Conservation (phyloP, 35 echinoderm and acorn worm genomes). For the Apostichopus japonicus region DNA sequence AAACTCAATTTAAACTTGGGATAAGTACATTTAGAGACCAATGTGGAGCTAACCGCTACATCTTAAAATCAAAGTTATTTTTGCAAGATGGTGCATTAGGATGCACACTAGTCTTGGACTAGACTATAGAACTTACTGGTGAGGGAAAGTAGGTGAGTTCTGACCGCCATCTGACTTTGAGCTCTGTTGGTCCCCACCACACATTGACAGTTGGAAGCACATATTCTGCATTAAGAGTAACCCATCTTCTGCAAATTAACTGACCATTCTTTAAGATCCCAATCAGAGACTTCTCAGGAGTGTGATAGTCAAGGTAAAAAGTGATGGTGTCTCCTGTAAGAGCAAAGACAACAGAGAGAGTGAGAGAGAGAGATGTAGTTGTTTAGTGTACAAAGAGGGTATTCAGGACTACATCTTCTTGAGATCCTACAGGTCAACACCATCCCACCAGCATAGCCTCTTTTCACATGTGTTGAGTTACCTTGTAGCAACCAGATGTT, state of each 20-base stretch:
- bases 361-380: neutral
- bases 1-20: too few relatives aligned
- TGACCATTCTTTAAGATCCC: constrained; percentile 80
- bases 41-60: too few relatives aligned
- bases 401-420: too few relatives aligned
- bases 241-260: constrained; percentile 84
- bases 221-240: constrained; percentile 61
- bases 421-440: too few relatives aligned
- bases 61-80: too few relatives aligned
- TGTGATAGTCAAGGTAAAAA: constrained; percentile 72
- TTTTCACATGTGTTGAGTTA: too few relatives aligned
- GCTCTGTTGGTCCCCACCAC: constrained; percentile 94
- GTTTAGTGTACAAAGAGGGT: neutral
- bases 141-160: constrained; percentile 51
- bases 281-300: constrained; percentile 69
- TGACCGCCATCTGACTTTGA: constrained; percentile 69
- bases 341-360: neutral
- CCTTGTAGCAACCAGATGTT: too few relatives aligned
- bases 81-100: too few relatives aligned
- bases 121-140: constrained; percentile 55
- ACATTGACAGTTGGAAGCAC: constrained; percentile 92
- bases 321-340: constrained; percentile 78
- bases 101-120: too few relatives aligned
- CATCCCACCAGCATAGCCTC: too few relatives aligned
- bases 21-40: too few relatives aligned